phyloP scores from a whole-genome alignment of 2,888 invertebrate species.

The Pyrgus malvae region DNA sequence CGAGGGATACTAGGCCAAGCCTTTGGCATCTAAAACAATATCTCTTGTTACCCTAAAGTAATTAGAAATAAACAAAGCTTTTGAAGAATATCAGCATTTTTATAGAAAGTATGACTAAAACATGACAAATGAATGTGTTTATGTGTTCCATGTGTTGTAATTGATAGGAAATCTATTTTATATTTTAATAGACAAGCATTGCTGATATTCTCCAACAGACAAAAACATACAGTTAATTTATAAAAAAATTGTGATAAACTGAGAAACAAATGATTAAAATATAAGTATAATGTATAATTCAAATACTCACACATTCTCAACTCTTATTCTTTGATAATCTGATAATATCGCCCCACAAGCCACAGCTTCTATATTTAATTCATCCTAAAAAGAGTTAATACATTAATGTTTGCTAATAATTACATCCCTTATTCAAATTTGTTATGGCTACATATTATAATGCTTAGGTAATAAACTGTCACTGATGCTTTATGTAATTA shows the following conservation, averaged over 20 bases:
- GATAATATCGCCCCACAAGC: constrained; percentile 99
- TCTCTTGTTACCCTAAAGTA: constrained; percentile 24
- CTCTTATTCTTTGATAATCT: constrained; percentile 98
- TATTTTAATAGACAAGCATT: background rate
- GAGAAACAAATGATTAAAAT: background rate
- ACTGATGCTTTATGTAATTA: constrained; percentile 3
- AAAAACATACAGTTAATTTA: no score
- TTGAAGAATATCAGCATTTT: constrained; percentile 6
- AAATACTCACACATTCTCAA: constrained; percentile 97
- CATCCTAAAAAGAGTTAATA: constrained; percentile 77
- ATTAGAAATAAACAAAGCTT: constrained; percentile 10
- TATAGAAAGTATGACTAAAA: background rate
- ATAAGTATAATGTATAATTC: background rate
- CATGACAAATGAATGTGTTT: no score
- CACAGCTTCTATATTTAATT: constrained; percentile 93
- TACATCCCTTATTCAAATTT: background rate
- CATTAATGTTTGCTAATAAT: background rate
- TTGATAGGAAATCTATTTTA: background rate
- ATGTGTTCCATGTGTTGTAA: no score
- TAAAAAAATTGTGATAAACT: no score
- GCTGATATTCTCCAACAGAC: constrained; percentile 6
- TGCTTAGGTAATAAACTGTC: background rate
- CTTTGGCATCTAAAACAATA: constrained; percentile 88
- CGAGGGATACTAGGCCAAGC: constrained; percentile 92
- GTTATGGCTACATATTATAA: background rate